These are phyloP conservation scores for Probosciger aterrimus DNA, from an alignment of 2,113 vertebrate species.

Conservation along the genomic window DNA sequence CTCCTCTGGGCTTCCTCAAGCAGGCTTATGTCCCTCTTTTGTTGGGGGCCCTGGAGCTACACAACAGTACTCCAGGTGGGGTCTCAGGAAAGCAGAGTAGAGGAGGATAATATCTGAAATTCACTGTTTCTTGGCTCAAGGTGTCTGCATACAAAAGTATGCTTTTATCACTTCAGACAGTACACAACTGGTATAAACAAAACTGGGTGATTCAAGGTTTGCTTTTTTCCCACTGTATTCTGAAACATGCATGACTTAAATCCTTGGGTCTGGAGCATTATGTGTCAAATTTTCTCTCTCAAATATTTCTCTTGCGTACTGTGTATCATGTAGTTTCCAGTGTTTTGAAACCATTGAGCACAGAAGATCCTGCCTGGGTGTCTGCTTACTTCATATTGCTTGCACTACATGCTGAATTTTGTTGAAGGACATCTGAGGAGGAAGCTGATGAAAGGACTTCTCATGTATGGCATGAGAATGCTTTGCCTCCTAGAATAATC, in stretches of 20 bases:
- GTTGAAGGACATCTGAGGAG: neutral
- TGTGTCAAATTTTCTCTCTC: neutral
- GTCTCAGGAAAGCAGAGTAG: neutral
- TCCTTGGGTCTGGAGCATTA: fast-evolving
- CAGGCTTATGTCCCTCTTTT: neutral
- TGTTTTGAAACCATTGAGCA: neutral
- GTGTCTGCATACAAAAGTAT: neutral
- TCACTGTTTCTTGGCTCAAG: neutral
- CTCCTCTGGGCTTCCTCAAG: neutral
- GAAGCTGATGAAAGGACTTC: neutral
- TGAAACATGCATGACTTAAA: neutral
- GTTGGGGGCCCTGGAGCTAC: neutral
- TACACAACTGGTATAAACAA: fast-evolving
- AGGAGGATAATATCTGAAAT: neutral
- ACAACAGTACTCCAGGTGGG: neutral
- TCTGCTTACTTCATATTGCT: neutral
- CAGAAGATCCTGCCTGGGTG: neutral
- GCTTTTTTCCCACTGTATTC: neutral
- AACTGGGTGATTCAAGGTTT: neutral
- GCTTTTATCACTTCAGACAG: neutral
- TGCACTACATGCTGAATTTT: neutral
- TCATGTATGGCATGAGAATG: neutral
- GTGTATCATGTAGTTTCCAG: fast-evolving
- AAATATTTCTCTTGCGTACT: neutral
- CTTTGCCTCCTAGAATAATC: neutral